Evolutionary conservation across 2,797 vertebrate species (phyloP).

Genomic region (Pangasius djambal): DNA sequence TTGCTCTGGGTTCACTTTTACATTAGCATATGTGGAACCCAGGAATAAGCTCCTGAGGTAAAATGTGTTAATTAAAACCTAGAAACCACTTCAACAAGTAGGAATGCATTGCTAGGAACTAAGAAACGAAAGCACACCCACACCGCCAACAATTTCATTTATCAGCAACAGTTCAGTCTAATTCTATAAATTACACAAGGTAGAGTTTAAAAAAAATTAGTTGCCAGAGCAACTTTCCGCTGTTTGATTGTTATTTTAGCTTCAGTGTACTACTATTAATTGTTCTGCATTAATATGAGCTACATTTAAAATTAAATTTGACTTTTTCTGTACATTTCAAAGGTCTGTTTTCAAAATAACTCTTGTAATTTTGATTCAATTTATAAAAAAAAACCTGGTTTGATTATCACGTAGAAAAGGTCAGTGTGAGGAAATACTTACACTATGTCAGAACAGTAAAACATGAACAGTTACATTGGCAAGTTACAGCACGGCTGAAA

Average conservation of each 20-base stretch:
- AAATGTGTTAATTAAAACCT: neutral
- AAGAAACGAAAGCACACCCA: neutral
- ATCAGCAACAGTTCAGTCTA: neutral
- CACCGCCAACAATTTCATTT: neutral
- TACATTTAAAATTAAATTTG: neutral
- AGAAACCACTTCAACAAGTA: neutral
- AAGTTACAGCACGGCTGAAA: too few species aligned
- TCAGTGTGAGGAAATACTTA: neutral
- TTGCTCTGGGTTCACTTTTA: neutral
- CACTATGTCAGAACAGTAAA: neutral
- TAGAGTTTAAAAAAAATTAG: neutral
- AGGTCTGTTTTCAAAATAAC: neutral
- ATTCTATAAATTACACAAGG: neutral
- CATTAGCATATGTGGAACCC: conserved; percentile 4
- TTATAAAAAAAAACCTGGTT: neutral
- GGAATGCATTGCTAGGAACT: neutral
- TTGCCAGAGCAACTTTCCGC: neutral
- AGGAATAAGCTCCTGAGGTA: neutral
- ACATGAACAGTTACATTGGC: neutral
- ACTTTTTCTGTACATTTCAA: neutral
- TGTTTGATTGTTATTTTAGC: neutral
- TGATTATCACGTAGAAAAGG: neutral
- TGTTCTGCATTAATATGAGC: neutral
- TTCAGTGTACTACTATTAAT: neutral
- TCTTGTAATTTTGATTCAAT: neutral